These are phyloP conservation scores for Intellagama lesueurii DNA, from an alignment of 2,797 vertebrate species.

Conservation along the genomic window DNA sequence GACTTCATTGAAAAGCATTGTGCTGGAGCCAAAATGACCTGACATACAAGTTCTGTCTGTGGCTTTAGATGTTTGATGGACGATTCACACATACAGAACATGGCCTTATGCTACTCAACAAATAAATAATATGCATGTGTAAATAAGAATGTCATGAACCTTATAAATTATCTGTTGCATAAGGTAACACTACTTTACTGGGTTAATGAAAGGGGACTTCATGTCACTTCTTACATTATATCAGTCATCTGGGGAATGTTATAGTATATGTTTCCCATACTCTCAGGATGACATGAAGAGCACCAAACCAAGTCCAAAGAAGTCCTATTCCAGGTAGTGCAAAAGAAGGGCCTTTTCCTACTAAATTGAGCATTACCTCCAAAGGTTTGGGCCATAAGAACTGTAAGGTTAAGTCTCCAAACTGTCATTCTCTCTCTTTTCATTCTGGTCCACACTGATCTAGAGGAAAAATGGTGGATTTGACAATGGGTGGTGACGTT, in stretches of 20 bases:
- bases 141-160: background rate
- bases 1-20: background rate
- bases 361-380: background rate
- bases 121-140: background rate
- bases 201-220: background rate
- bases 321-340: background rate
- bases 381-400: background rate
- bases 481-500: background rate
- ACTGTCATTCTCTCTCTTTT: background rate
- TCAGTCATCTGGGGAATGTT: background rate
- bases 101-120: background rate
- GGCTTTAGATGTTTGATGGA: background rate
- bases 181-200: background rate
- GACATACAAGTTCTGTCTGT: background rate
- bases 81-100: background rate
- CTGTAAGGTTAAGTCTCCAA: background rate
- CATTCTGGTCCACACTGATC: background rate
- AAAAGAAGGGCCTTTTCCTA: background rate
- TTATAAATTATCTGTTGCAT: background rate
- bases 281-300: background rate
- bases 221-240: background rate
- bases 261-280: background rate
- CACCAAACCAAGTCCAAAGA: background rate
- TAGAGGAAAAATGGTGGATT: background rate
- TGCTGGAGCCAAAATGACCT: background rate